Evolutionary conservation across 2,797 vertebrate species (phyloP).

Genomic region (Anomalospiza imberbis): DNA sequence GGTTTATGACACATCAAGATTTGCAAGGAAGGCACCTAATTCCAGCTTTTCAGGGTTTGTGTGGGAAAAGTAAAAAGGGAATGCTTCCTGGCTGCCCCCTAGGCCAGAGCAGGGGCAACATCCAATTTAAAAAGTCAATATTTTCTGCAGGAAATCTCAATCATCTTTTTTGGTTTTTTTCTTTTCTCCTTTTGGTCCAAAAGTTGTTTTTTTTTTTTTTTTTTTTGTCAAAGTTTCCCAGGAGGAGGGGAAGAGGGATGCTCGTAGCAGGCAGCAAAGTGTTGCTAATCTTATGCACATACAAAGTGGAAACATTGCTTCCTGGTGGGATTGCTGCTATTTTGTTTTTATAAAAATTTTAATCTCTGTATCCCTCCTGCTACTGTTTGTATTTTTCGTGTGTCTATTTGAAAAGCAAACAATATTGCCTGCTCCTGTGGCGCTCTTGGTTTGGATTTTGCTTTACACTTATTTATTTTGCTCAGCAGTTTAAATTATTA

Average conservation of each 20-base stretch:
- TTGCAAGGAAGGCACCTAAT: not conserved
- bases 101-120: not conserved
- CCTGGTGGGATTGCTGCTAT: conserved; percentile 49
- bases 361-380: conserved; percentile 59
- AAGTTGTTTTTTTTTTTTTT: accelerated
- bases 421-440: conserved; percentile 14
- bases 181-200: not conserved
- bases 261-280: not conserved
- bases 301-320: conserved; percentile 3
- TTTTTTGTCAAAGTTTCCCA: not conserved
- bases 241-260: not conserved
- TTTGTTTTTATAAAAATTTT: conserved; percentile 45
- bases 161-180: not conserved
- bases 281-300: conserved; percentile 37
- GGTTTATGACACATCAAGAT: not conserved
- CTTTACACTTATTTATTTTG: conserved; percentile 58
- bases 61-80: not conserved
- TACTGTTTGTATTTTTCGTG: conserved; percentile 60
- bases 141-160: not conserved
- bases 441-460: conserved; percentile 7
- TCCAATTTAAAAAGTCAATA: not conserved
- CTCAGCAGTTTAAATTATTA: conserved; percentile 55
- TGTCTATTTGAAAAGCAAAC: conserved; percentile 68
- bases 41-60: not conserved
- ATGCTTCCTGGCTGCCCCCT: not conserved